These are phyloP conservation scores for Prochilodus magdalenae DNA, from an alignment of 2,113 vertebrate species.

Conservation along the genomic window DNA sequence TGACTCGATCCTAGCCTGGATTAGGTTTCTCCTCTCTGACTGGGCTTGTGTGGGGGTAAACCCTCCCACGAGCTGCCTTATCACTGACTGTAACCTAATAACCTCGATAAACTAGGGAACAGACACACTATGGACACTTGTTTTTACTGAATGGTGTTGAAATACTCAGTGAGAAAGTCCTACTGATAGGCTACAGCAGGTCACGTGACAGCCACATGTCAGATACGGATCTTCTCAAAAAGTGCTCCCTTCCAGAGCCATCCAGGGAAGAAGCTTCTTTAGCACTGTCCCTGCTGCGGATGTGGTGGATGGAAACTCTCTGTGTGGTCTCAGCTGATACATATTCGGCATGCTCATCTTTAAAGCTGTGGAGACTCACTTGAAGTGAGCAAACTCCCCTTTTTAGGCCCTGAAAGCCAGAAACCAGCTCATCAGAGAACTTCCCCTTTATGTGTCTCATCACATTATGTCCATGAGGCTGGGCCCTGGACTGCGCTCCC, in stretches of 20 bases:
- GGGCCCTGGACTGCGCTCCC: not conserved
- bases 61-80: not conserved
- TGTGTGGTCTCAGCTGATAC: not conserved
- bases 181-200: slow-evolving; percentile 14
- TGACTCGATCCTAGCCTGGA: not conserved
- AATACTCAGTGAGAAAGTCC: not conserved
- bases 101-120: not conserved
- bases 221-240: not conserved
- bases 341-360: not conserved
- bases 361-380: no score
- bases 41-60: not conserved
- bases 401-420: not conserved
- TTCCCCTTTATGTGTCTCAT: not conserved
- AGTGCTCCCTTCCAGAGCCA: not conserved
- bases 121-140: not conserved
- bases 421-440: not conserved
- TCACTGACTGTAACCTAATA: not conserved
- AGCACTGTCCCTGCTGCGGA: no score
- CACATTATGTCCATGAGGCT: not conserved
- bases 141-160: not conserved
- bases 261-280: no score
- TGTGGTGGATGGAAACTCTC: no score
- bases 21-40: not conserved
- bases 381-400: no score
- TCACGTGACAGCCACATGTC: slow-evolving; percentile 39